Percentiles rank a stretch among this genome's conserved stretches.
Conservation (phyloP, 2,113 vertebrate genomes). For the Pristiophorus japonicus region DNA sequence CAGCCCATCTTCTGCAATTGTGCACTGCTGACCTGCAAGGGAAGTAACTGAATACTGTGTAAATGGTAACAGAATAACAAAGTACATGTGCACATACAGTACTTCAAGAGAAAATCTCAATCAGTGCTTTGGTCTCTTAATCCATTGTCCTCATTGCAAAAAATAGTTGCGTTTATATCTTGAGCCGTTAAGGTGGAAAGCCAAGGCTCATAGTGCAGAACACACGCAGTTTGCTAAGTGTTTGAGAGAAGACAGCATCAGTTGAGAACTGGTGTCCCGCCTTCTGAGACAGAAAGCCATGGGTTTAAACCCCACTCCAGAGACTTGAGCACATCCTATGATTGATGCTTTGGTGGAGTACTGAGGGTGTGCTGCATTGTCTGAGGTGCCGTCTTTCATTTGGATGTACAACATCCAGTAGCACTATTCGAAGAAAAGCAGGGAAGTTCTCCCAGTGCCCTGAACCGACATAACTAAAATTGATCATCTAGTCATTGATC, state of each 20-base stretch:
- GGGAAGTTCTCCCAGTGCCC: background rate
- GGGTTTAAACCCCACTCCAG: background rate
- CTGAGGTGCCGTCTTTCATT: background rate
- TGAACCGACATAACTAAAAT: background rate
- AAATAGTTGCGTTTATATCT: too few relatives aligned
- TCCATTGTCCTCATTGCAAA: background rate
- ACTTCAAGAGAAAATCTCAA: background rate
- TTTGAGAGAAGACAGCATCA: background rate
- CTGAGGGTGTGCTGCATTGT: background rate
- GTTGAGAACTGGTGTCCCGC: background rate
- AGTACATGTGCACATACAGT: background rate
- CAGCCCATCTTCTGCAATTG: background rate
- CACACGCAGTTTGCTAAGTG: background rate
- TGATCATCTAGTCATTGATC: background rate
- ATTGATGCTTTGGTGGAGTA: background rate
- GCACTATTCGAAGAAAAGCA: background rate
- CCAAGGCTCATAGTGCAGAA: background rate
- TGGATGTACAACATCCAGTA: background rate
- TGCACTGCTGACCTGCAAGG: background rate
- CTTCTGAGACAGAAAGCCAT: background rate
- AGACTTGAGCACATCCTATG: background rate
- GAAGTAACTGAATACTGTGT: background rate
- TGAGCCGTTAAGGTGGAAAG: background rate
- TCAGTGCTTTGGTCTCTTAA: background rate
- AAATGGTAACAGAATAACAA: background rate